Conservation (phyloP, 2,797 vertebrate genomes). For the Adrianichthys oophorus region DNA sequence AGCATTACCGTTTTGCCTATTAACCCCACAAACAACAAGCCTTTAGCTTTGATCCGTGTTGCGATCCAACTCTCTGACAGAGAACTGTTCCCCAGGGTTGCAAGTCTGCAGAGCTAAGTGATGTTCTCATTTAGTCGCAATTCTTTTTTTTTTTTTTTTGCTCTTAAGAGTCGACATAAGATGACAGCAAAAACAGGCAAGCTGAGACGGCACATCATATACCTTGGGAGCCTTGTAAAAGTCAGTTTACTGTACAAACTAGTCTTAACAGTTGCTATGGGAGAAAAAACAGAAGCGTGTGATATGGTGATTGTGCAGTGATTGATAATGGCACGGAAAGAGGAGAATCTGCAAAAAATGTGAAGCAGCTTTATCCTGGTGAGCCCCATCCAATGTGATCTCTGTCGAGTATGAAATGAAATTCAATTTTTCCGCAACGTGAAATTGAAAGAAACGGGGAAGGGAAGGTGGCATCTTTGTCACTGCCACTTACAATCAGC, state of each 20-base stretch:
- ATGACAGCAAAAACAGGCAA: constrained; percentile 53
- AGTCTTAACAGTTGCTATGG: constrained; percentile 34
- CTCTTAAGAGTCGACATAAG: constrained; percentile 41
- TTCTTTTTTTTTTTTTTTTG: constrained; percentile 7
- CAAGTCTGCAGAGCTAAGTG: constrained; percentile 65
- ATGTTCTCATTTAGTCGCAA: constrained; percentile 66
- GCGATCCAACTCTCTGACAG: constrained; percentile 70
- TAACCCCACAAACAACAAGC: constrained; percentile 53
- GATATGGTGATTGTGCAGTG: constrained; percentile 12
- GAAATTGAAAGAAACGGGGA: constrained; percentile 66
- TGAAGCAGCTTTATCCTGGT: constrained; percentile 60
- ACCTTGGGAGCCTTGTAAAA: constrained; percentile 67
- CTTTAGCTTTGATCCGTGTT: constrained; percentile 58
- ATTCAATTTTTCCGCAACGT: constrained; percentile 61
- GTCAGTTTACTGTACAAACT: constrained; percentile 64
- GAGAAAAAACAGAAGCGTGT: constrained; percentile 24
- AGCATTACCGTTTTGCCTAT: constrained; percentile 53
- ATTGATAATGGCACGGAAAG: constrained; percentile 60
- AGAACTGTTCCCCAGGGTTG: constrained; percentile 75
- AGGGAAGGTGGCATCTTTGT: constrained; percentile 64
- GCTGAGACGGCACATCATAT: constrained; percentile 46
- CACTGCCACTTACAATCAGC: constrained; percentile 73
- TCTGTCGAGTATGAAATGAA: constrained; percentile 61
- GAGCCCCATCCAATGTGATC: constrained; percentile 65
- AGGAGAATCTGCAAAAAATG: constrained; percentile 55